phyloP scores from a whole-genome alignment of 2,113 vertebrate species.

The Leptobrachium leishanense region DNA sequence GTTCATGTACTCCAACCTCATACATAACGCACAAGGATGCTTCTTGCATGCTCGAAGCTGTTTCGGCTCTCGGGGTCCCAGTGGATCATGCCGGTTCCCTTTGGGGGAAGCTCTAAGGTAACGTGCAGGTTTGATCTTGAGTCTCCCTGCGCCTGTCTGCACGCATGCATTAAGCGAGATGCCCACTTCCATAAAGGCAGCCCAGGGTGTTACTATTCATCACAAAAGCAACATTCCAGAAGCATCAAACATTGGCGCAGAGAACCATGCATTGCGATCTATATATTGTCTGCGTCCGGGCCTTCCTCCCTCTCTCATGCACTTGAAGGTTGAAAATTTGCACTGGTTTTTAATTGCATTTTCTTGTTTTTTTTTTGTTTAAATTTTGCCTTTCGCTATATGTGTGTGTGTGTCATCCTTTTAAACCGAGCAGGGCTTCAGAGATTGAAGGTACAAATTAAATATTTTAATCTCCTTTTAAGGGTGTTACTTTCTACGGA shows the following conservation, averaged over 20 bases:
- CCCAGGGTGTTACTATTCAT: background rate
- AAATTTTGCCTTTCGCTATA: background rate
- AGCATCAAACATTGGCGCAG: background rate
- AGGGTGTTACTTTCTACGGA: too few relatives aligned
- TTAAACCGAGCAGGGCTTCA: too few relatives aligned
- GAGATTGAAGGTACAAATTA: too few relatives aligned
- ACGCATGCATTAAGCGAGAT: background rate
- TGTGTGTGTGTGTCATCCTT: background rate
- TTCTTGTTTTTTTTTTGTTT: slow-evolving; percentile 5
- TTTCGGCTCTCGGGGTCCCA: too few relatives aligned
- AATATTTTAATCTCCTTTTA: too few relatives aligned
- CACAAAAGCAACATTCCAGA: background rate
- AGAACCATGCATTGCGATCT: background rate
- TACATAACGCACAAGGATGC: background rate
- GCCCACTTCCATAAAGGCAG: background rate
- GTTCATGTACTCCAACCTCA: background rate
- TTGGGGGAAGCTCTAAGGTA: background rate
- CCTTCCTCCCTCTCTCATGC: background rate
- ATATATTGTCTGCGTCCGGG: background rate
- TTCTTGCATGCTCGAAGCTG: background rate
- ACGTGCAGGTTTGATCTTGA: background rate
- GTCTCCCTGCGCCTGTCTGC: background rate
- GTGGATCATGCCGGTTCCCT: too few relatives aligned
- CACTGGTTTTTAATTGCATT: background rate
- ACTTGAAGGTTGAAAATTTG: slow-evolving; percentile 30